Base-by-base conservation (phyloP, 1,140 invertebrate species). In the Holcopasites calliopsidis region DNA sequence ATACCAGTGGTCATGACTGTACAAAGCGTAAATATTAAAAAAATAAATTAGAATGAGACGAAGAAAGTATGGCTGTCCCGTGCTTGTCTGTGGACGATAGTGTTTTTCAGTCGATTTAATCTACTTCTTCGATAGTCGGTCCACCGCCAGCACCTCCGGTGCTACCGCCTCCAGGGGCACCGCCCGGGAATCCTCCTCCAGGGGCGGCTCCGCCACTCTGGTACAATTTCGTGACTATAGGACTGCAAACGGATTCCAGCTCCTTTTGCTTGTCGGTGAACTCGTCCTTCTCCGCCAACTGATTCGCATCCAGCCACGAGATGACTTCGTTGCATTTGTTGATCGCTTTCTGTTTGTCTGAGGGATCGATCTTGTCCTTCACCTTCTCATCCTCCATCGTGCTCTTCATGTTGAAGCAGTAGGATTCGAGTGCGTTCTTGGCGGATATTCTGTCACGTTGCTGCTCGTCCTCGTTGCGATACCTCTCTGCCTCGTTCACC, bases 371-470 rank as follows among this genome's bases (percentile, higher is more conserved):
- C 92, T 99, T 98, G 86, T 96, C 96, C 89, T 96, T 97, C 80
- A 98, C 93, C 86, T 97, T 97, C 33, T 98, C 97, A 89, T 97
- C 95, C 83, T 96, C 95, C 88, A 96, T 95, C 23, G 97, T 98
- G 66, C 96, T 96, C 93, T 99, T 98, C 95, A 99, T 98, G 93
- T 97, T 98, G 94, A 98, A 99, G 91, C 97, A 98, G 77, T 97
- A 97, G 47, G 93, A 93, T 84, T 97, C 95, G 16, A 97, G 89
- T 49, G 92, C 83, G 76, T 94, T 93, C 69, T 93, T 91, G 0
- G 93, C 92, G 0, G 88, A 31, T 35, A 97, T 93, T 21, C 93
- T 92, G 28, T 95, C 93, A 35, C 93, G 93, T 83, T 96, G 95
- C 49, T 93, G 93, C 44, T 95, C 94, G 57, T 95, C 94, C 74